Evolutionary conservation across 92 coral and sea anemone species (phyloP).

Genomic region (Hydrozoanthus gracilis): DNA sequence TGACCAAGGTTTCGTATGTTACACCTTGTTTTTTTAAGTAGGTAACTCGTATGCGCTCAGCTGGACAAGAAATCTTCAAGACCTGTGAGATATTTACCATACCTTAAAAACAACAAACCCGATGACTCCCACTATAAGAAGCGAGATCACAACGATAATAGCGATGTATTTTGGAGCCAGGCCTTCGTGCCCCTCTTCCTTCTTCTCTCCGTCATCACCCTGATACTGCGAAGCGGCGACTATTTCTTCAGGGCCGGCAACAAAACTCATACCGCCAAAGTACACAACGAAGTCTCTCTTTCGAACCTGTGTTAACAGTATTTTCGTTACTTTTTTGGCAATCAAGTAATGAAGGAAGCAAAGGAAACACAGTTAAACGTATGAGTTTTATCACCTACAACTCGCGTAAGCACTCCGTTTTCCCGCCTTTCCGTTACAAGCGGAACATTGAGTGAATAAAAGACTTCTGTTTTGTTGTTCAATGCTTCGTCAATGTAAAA

Average conservation of each 20-base stretch:
- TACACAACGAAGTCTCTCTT: constrained; percentile 25
- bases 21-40: too few species aligned
- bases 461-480: too few species aligned
- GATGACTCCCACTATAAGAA: constrained; percentile 29
- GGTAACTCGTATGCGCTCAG: too few species aligned
- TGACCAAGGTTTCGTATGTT: too few species aligned
- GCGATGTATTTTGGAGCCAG: constrained; percentile 37
- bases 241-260: constrained; percentile 41
- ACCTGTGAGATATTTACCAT: not conserved
- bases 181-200: not conserved
- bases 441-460: too few species aligned
- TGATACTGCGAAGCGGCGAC: constrained; percentile 19
- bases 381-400: not conserved
- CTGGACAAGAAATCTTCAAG: not conserved
- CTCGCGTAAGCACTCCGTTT: too few species aligned
- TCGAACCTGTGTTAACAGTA: constrained; percentile 21
- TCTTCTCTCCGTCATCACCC: not conserved
- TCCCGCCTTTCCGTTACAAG: too few species aligned
- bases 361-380: not conserved
- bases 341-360: not conserved
- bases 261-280: constrained; percentile 43
- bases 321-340: too few species aligned
- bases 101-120: constrained; percentile 39
- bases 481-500: too few species aligned
- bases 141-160: constrained; percentile 23